Conservation (phyloP, 2,797 vertebrate genomes). For the Steatocranus sp. region DNA sequence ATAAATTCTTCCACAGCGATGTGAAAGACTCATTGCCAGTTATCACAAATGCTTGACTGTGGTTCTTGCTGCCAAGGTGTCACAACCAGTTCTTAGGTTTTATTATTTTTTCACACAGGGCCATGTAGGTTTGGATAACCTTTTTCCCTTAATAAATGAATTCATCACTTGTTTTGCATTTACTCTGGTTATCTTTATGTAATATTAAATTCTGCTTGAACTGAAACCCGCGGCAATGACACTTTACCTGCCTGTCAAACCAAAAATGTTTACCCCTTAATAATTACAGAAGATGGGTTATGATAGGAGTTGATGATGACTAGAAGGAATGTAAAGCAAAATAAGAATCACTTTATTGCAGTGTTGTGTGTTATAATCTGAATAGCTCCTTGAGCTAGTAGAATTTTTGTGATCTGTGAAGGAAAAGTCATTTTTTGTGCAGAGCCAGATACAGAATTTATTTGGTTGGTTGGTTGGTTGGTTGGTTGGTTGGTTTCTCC, state of each 20-base stretch:
- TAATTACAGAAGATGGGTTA: background rate
- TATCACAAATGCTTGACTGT: background rate
- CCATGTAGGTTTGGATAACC: background rate
- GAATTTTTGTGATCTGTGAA: background rate
- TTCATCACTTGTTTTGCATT: background rate
- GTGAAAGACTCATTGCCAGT: background rate
- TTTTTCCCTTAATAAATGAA: background rate
- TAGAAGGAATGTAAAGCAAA: background rate
- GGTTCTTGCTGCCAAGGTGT: background rate
- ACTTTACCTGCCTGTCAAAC: background rate
- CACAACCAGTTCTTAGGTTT: background rate
- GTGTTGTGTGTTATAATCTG: background rate
- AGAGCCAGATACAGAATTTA: background rate
- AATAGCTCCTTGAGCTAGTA: fast-evolving
- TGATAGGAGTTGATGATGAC: background rate
- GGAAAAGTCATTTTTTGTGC: background rate
- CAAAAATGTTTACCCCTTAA: background rate
- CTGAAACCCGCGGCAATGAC: background rate
- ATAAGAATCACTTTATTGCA: background rate
- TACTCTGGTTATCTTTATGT: background rate
- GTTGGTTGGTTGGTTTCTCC: background rate
- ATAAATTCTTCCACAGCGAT: background rate
- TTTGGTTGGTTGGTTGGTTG: background rate
- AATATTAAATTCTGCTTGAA: background rate
- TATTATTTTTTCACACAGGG: background rate